Conservation (phyloP, 2,113 vertebrate species). For the Falcunculus frontatus region DNA sequence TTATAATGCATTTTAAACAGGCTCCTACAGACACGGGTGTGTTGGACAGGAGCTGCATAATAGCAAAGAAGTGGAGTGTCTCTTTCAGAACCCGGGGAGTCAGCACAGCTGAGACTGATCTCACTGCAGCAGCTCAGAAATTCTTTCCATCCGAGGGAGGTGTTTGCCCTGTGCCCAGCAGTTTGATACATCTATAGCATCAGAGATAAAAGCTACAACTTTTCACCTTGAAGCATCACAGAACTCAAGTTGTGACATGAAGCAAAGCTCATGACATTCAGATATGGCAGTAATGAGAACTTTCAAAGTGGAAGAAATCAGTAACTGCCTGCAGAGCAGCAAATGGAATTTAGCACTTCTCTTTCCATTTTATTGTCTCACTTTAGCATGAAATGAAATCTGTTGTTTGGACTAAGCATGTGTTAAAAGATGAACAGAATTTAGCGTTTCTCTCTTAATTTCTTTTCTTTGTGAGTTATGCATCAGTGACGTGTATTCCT, state of each 20-base stretch:
- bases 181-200: neutral
- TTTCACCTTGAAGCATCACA: neutral
- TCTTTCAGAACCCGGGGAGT: neutral
- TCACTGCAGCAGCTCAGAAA: neutral
- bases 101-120: neutral
- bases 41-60: neutral
- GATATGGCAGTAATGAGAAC: neutral
- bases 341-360: neutral
- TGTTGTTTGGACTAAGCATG: neutral
- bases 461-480: neutral
- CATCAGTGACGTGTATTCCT: neutral
- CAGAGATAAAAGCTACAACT: neutral
- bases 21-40: neutral
- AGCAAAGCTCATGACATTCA: neutral
- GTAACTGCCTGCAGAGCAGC: neutral
- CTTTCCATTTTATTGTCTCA: neutral
- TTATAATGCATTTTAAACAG: neutral
- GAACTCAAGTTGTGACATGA: neutral
- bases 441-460: neutral
- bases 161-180: neutral
- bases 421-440: neutral
- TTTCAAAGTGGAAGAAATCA: neutral
- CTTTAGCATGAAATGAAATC: neutral
- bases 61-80: neutral
- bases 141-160: neutral